Evolutionary conservation across 2,797 vertebrate species (phyloP), one percentile per base, ranked within the genome.

Genomic region (Enteromius trimaculatus): DNA sequence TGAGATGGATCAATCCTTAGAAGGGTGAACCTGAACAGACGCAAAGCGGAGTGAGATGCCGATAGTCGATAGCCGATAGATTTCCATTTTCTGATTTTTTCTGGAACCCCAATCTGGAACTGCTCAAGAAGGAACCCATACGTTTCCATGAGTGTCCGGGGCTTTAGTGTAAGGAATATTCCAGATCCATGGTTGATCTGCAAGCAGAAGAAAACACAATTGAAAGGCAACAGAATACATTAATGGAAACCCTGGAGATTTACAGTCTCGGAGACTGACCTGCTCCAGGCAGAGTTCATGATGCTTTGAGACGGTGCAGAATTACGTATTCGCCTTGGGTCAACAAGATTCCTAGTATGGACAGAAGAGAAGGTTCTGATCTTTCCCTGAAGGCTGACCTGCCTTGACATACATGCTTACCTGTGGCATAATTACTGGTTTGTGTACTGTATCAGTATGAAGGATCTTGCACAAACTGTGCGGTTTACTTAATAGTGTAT

Each of bases 111-210:
- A 21, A 10, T 42, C 47, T 51, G 58, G 8, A 53, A 17, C 29
- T 44, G 51, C 76, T 97, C 91, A 97, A 0, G 95, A 96, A 0
- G 97, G 97, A 87, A 97, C 94, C 97, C 98, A 99, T 92, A 98
- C 94, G 88, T 99, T 99, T 86, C 97, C 97, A 10, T 99, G 96
- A 6, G 95, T 97, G 89, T 99, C 98, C 0, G 97, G 97, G 7
- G 95, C 96, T 34, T 96, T 92, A 74, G 85, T 93, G 86, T 99
- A 95, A 29, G 97, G 96, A 90, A 99, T 98, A 89, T 99, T 98
- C 98, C 98, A 99, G 92, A 99, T 96, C 98, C 98, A 99, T 0
- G 97, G 98, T 17, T 94, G 94, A 94, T 99, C 97, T 99, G 93
- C 83, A 88, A 88, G 81, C 29, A 89, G 47, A 84, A 58, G 3